Conservation (phyloP, 1,140 invertebrate species). For the Oscheius sp. region DNA sequence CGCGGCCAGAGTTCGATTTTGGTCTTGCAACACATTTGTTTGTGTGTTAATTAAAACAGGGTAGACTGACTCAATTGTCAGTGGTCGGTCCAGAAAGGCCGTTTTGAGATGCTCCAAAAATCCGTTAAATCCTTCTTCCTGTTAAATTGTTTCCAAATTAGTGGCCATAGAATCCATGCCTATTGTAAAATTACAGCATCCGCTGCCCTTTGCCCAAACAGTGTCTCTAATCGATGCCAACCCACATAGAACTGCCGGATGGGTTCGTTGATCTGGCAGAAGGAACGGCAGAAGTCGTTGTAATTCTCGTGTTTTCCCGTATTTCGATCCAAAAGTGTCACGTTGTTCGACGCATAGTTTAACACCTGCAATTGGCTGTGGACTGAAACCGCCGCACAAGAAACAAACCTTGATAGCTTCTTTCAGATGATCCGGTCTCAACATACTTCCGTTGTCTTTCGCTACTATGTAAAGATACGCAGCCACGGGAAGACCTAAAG, state of each 20-base stretch:
- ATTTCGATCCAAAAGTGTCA: conserved; percentile 46
- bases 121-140: too few relatives aligned
- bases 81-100: too few relatives aligned
- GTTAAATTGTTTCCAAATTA: too few relatives aligned
- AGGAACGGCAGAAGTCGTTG: conserved; percentile 49
- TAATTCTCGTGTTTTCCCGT: conserved; percentile 42
- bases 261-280: conserved; percentile 57
- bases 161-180: too few relatives aligned
- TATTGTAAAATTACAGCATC: conserved; percentile 25
- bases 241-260: conserved; percentile 48
- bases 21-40: too few relatives aligned
- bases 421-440: conserved; percentile 50
- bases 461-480: conserved; percentile 54
- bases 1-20: too few relatives aligned
- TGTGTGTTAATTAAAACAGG: too few relatives aligned
- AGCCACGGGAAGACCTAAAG: conserved; percentile 42
- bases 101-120: too few relatives aligned
- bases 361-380: conserved; percentile 52
- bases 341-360: conserved; percentile 47
- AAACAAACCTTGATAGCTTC: conserved; percentile 47
- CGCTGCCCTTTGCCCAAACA: too few relatives aligned
- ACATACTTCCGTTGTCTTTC: conserved; percentile 55
- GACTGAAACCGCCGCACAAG: neutral
- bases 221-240: too few relatives aligned
- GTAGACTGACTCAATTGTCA: too few relatives aligned